Base-by-base conservation (phyloP, 2,888 invertebrate genomes). In the Coleophora flavipennella region DNA sequence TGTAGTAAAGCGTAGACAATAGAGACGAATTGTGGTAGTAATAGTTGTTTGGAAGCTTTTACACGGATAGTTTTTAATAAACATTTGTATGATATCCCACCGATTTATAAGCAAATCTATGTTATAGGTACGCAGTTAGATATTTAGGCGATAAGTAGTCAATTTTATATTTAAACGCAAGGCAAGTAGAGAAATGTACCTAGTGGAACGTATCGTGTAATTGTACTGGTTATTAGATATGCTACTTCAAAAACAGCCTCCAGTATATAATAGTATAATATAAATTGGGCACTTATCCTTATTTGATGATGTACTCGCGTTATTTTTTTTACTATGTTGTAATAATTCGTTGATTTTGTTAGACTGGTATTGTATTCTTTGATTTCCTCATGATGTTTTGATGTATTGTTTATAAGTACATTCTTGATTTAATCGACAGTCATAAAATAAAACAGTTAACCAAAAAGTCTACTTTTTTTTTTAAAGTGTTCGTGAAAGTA, bases 31-130 rank as follows among this genome's bases (percentile, higher is more conserved):
- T 41, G 73, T 20, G 6, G 20, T 80, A 74, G 73, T 56, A 62
- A n/a, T 81, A 81, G 81, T 73, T 67, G 81, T 83, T 83, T 83
- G 71, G 83, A 83, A 57, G 83, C 83, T 83, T 83, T 83, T 83
- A 83, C 83, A 83, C 79, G 51, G 69, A 61, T 77, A 75, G 42
- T 35, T 65, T 57, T 57, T 49, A 58, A 62, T 67, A 70, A 20
- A 20, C 67, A 74, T 76, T 69, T 74, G 76, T 80, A 75, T 64
- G 59, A 74, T 71, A 74, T 58, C 67, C 67, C 64, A 66, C 60
- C 63, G 65, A 65, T 64, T 65, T 57, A 64, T 20, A 56, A 20
- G 6, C 20, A 61, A 59, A 6, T 4, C 10, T 10, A 29, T 29
- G 29, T 29, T 9, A 27, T 27, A 27, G 8, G 28, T 27, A 20